phyloP scores from a whole-genome alignment of 2,888 invertebrate species.

The Achlya flavicornis region DNA sequence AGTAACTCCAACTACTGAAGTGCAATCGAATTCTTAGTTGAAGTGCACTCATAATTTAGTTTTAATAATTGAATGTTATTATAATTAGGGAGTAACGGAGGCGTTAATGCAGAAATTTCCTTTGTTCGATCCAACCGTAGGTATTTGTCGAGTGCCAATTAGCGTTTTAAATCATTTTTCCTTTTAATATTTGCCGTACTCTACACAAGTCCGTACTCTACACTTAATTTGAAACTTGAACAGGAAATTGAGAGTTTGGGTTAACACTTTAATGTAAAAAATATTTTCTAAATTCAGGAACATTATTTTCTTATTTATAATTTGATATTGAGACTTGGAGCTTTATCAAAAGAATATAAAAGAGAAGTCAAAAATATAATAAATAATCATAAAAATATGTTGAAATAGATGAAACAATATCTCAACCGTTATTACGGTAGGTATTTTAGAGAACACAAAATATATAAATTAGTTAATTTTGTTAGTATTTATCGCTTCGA shows the following conservation, averaged over 20 bases:
- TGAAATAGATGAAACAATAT: no score
- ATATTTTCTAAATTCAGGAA: no score
- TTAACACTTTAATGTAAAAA: background rate
- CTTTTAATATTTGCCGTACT: background rate
- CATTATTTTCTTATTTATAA: no score
- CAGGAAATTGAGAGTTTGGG: background rate
- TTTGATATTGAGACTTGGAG: no score
- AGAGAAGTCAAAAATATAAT: no score
- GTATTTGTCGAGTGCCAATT: background rate
- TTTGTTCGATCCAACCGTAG: background rate
- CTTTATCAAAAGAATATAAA: no score
- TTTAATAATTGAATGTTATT: background rate
- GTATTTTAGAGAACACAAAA: no score
- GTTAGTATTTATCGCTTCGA: no score
- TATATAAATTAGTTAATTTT: no score
- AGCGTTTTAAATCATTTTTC: background rate
- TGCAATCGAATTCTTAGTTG: background rate
- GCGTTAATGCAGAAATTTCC: background rate
- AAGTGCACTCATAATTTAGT: background rate
- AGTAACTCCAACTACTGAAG: background rate
- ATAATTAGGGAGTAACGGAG: background rate
- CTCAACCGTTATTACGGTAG: no score
- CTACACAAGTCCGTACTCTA: background rate
- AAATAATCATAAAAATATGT: no score
- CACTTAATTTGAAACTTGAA: background rate